These are phyloP conservation scores for Equus quagga DNA, from an alignment of 2,113 vertebrate species.

Conservation along the genomic window DNA sequence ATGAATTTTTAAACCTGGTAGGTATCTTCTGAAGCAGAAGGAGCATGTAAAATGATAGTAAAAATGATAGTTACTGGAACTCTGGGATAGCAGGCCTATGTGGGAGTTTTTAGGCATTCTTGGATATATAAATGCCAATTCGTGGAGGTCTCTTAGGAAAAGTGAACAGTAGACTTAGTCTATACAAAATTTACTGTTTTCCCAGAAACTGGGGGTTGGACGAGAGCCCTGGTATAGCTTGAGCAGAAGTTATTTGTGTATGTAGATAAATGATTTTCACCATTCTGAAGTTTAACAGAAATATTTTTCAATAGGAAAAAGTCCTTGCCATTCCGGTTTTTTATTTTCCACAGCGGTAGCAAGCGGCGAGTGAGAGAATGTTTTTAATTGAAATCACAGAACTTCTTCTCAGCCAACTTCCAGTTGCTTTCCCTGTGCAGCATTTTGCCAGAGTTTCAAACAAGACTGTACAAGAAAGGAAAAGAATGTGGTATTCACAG, in stretches of 20 bases:
- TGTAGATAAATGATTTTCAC: conserved; percentile 46
- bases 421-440: conserved; percentile 29
- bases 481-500: conserved; percentile 69
- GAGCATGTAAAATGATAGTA: background rate
- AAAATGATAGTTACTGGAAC: conserved; percentile 3
- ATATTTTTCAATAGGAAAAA: conserved; percentile 56
- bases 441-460: conserved; percentile 63
- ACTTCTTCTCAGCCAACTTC: conserved; percentile 66
- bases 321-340: background rate
- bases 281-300: conserved; percentile 52
- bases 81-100: background rate
- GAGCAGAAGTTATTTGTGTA: conserved; percentile 66
- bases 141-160: background rate
- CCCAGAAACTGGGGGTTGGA: conserved; percentile 29
- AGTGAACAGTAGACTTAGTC: conserved; percentile 38
- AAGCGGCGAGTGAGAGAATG: conserved; percentile 49
- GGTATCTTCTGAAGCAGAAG: conserved; percentile 20
- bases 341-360: conserved; percentile 26
- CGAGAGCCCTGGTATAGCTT: conserved; percentile 9
- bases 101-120: conserved; percentile 41
- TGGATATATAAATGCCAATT: conserved; percentile 14
- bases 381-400: conserved; percentile 71
- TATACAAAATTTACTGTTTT: conserved; percentile 45
- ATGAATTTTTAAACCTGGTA: conserved; percentile 19
- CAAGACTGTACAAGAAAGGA: conserved; percentile 76